A percentile compares a stretch with the other conserved stretches of the same genome.
phyloP scores from a whole-genome alignment of 2,888 invertebrate species.

The Odontocerum albicorne region DNA sequence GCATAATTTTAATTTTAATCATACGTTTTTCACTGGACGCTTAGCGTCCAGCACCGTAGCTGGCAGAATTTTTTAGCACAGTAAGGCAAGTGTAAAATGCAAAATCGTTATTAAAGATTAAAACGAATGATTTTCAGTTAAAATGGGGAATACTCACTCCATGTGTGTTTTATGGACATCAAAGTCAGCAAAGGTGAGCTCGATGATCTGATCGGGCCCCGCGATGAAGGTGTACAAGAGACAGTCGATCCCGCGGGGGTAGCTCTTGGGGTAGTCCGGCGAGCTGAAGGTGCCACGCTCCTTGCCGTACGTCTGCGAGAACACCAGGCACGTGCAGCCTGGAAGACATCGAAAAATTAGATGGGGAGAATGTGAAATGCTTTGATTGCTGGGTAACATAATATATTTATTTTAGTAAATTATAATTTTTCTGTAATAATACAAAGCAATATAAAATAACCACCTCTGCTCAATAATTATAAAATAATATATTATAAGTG shows the following conservation, averaged over 20 bases:
- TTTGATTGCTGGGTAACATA: not conserved
- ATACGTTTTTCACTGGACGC: no score
- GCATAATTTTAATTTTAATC: no score
- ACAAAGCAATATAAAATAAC: no score
- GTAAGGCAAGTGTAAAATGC: no score
- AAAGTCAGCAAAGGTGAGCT: constrained; percentile 79
- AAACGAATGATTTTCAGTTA: no score
- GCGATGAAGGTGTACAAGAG: constrained; percentile 83
- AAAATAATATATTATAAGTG: no score
- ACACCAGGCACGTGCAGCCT: constrained; percentile 85
- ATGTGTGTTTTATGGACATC: constrained; percentile 68
- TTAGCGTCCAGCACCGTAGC: no score
- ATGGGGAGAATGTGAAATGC: not conserved
- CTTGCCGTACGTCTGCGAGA: constrained; percentile 76
- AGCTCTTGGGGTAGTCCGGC: constrained; percentile 79
- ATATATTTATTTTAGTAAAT: no score
- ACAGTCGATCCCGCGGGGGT: constrained; percentile 75
- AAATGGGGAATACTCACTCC: constrained; percentile 75
- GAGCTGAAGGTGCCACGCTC: constrained; percentile 80
- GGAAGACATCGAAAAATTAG: constrained; percentile 36
- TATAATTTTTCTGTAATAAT: no score
- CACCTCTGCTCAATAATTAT: no score
- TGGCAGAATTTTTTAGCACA: no score
- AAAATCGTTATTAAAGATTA: no score
- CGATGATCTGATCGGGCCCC: constrained; percentile 76